Base-by-base conservation (phyloP, 2,888 invertebrate species). In the Cosmia pyralina region DNA sequence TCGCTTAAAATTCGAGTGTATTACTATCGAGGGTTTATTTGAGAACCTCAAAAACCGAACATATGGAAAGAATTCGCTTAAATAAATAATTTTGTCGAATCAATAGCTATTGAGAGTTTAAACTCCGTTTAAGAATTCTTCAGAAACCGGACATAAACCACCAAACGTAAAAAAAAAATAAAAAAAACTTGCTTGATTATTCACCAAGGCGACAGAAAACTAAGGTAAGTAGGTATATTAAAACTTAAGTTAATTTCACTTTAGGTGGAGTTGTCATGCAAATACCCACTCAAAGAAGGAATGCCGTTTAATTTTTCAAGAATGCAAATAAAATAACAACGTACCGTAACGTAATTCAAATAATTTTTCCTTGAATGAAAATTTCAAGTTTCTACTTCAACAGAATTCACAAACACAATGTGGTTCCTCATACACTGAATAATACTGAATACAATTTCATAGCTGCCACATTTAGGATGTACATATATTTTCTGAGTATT, bases 371-470 rank as follows among this genome's bases (percentile, higher is more conserved):
- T 41, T 67, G 22, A 75, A 62, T 76, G 41, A 19, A 81, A 72
- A 80, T 65, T 72, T 68, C 57, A 79, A 58, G 22, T 73, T 79
- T 64, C 59, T 48, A 41, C 77, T 81, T 57, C 68, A 81, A 75
- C 34, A 34, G 77, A 57, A 63, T 77, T 81, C 69, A 80, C 53
- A 67, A 77, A 77, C 63, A 81, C 81, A 76, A 76, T 58, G 77
- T 67, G 52, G 44, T 53, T 17, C 38, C 63, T 77, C 58, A 46
- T 4, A 34, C 64, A 62, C 57, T 73, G 79, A 79, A 78, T 79
- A 71, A 48, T 13, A 48, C 28, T 28, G 62, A 79, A 82, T 79
- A 83, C 73, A 79, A 79, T 79, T 79, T 57, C 52, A 68, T 67
- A 69, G 50, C 69, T 82, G 67, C 83, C 64, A 57, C 50, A 65